Conservation (phyloP, 2,888 invertebrate species). For the Aphidoletes aphidimyza region DNA sequence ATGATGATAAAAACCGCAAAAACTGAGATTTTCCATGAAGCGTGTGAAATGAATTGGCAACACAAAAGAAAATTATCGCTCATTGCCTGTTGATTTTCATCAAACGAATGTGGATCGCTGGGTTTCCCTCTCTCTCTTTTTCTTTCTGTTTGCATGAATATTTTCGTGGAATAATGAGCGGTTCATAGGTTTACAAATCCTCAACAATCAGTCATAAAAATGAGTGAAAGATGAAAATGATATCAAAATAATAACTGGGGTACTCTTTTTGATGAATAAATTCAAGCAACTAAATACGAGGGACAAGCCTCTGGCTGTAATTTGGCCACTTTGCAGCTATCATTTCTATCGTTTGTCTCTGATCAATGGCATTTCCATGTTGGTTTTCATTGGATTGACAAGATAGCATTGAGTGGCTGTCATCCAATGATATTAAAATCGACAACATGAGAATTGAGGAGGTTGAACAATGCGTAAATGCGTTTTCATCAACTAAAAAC, state of each 20-base stretch:
- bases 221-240: neutral
- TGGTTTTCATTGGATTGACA: too few species aligned
- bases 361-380: neutral
- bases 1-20: neutral
- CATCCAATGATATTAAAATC: too few species aligned
- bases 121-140: neutral
- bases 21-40: too few species aligned
- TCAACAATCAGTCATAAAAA: neutral
- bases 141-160: neutral
- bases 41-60: neutral
- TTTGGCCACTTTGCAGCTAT: neutral
- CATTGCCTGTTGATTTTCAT: neutral
- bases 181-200: neutral
- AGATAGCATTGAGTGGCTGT: too few species aligned
- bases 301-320: neutral
- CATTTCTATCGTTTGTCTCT: neutral
- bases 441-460: too few species aligned
- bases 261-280: slow-evolving; percentile 4
- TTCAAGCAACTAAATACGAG: neutral
- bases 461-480: too few species aligned
- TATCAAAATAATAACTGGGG: neutral
- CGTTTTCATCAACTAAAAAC: too few species aligned
- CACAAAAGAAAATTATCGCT: neutral
- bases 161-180: neutral
- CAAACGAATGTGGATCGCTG: neutral